A percentile compares a stretch with the other conserved stretches of the same genome.
Evolutionary conservation across 2,113 vertebrate species (phyloP).

Genomic region (Piliocolobus tephrosceles): DNA sequence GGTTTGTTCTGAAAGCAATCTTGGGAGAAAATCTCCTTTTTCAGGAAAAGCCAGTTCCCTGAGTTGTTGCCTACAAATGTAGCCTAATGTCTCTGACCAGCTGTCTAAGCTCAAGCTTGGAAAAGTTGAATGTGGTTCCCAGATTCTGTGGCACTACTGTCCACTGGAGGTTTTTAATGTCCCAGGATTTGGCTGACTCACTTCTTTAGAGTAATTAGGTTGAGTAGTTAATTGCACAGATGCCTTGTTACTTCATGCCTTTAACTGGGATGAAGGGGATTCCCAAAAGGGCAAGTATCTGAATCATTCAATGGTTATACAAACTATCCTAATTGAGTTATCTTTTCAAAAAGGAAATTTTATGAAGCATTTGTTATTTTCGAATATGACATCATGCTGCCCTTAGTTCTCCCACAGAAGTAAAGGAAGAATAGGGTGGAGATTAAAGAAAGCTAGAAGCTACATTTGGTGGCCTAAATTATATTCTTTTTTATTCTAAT

Average conservation of each 20-base stretch:
- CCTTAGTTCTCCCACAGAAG: background rate
- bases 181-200: background rate
- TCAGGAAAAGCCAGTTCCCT: background rate
- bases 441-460: background rate
- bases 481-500: background rate
- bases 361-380: background rate
- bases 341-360: background rate
- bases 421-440: background rate
- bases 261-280: background rate
- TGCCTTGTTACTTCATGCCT: background rate
- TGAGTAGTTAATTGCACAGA: background rate
- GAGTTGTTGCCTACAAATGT: background rate
- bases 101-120: background rate
- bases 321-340: background rate
- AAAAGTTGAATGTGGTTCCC: background rate
- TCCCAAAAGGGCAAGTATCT: background rate
- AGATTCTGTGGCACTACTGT: background rate
- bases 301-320: background rate
- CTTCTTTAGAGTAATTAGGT: background rate
- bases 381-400: background rate
- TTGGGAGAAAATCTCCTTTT: background rate
- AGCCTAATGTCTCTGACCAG: background rate
- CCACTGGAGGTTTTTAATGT: background rate
- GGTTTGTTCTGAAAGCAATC: background rate
- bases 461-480: background rate